Evolutionary conservation across 1,140 invertebrate genomes (phyloP), one percentile per base, ranked within the genome.

Genomic region (Drosophila melanica): DNA sequence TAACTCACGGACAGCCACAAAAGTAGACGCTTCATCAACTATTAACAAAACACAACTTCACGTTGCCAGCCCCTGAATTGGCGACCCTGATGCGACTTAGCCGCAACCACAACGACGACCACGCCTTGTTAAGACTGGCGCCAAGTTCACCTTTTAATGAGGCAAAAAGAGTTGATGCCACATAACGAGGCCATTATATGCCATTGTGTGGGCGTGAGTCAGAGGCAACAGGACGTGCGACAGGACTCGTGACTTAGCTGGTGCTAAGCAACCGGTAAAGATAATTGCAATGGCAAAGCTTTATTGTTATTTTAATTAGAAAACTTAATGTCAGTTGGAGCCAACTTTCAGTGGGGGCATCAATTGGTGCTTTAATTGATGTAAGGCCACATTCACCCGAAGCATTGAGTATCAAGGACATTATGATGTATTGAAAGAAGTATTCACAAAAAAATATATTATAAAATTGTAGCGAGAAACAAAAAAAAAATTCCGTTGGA

Each of bases 261-360:
- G 60, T 33, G 42, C 57, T 73, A 60, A 73, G 70, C 70, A 54
- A 73, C 55, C 33, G 35, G 33, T 27, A 20, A 67, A 42, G 64
- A 73, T 58, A 73, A 74, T 69, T 20, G 18, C n/a, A 30, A 20
- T 20, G 45, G 33, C n/a, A 58, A 68, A 44, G 65, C 71, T 69
- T 74, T 74, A 74, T 74, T 74, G 66, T 74, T 69, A 69, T 69
- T 74, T 74, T 74, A 74, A 74, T 74, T 74, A 60, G 66, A 69
- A 74, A 74, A 74, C 71, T 74, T 74, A 63, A 68, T 57, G 66
- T n/a, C 66, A 50, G 55, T 11, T 48, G 6, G 48, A 37, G 51
- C 8, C 20, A 44, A 20, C 45, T 44, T 67, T 47, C 53, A 27
- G 16, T 41, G 18, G 16, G 2, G 23, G 14, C 53, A 53, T 50